A percentile compares a stretch with the other conserved stretches of the same genome.
These are phyloP conservation scores for Fregata magnificens DNA, from an alignment of 2,113 vertebrate species.

Conservation along the genomic window DNA sequence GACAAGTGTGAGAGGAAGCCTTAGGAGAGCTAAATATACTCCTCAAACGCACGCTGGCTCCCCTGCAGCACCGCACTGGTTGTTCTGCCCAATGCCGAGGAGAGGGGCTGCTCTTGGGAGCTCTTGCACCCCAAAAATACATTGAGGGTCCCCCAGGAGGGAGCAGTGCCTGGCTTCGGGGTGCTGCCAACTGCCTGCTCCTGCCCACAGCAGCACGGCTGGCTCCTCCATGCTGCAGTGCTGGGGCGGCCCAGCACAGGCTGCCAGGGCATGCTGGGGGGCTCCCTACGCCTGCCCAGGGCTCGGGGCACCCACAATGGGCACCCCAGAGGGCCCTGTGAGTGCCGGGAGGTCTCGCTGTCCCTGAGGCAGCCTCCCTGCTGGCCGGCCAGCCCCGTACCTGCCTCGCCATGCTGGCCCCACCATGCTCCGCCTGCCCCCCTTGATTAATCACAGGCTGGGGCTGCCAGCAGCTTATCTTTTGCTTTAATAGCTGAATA, in stretches of 20 bases:
- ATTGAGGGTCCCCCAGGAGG: background rate
- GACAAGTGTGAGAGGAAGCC: background rate
- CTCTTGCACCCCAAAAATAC: background rate
- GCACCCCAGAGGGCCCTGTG: rapidly evolving
- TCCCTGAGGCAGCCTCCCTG: background rate
- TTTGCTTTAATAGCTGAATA: constrained; percentile 77
- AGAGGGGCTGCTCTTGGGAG: background rate
- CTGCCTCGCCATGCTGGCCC: background rate
- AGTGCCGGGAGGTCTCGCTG: background rate
- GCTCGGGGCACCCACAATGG: background rate
- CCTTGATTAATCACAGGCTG: constrained; percentile 74
- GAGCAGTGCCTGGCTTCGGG: background rate
- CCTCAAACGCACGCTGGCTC: background rate
- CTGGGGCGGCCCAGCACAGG: rapidly evolving
- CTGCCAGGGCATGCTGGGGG: background rate
- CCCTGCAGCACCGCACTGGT: background rate
- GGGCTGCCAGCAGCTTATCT: constrained; percentile 75
- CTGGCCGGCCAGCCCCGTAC: rapidly evolving
- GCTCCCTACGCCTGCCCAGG: too few species aligned
- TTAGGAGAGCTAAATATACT: background rate
- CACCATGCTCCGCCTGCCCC: background rate
- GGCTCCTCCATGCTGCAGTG: rapidly evolving
- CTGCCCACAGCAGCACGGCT: background rate
- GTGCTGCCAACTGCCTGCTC: background rate
- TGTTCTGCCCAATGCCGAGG: background rate